Base-by-base conservation (phyloP, 2,888 invertebrate genomes). In the Venustoraphidia nigricollis region DNA sequence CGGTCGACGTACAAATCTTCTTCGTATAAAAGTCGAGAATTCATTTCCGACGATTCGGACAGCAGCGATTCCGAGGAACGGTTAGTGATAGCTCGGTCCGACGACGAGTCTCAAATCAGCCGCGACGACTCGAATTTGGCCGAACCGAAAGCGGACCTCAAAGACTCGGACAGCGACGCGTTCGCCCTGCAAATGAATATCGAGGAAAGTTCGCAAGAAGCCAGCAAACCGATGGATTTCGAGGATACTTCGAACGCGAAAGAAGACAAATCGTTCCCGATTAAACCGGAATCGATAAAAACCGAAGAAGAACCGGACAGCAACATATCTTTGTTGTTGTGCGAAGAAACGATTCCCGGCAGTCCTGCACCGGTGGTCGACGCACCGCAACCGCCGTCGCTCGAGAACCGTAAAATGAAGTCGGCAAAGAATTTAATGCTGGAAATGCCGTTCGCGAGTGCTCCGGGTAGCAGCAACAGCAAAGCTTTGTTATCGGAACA, bases 271-370 rank as follows among this genome's bases (percentile, higher is more conserved):
- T 44, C 13, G 5, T 37, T 11, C 44, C 27, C 11, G 36, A 47
- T 41, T 40, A 52, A 55, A 40, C 9, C 36, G 6, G 46, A 46
- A 10, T 44, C 13, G 13, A 17, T 11, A 27, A 50, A 50, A 45
- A 11, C 39, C 9, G 51, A 72, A 39, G 71, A 73, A 46, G 72
- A 71, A 51, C 68, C 70, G 38, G 85, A 86, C 63, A 78, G 81
- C 54, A 75, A 77, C 55, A 78, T 81, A 54, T 85, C 86, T 47
- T 68, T 89, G 52, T 63, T 92, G 54, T 67, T 90, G 10, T 92
- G 92, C 64, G 88, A 89, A 62, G 92, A 92, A 67, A 90, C 88
- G 34, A 90, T 92, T 60, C 92, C 91, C 1, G 86, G 90, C 17
- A 90, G 89, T 62, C 91, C 91, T 5, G 84, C 86, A 42, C 84